Conservation (phyloP, 2,113 vertebrate species). For the Caloenas nicobarica region DNA sequence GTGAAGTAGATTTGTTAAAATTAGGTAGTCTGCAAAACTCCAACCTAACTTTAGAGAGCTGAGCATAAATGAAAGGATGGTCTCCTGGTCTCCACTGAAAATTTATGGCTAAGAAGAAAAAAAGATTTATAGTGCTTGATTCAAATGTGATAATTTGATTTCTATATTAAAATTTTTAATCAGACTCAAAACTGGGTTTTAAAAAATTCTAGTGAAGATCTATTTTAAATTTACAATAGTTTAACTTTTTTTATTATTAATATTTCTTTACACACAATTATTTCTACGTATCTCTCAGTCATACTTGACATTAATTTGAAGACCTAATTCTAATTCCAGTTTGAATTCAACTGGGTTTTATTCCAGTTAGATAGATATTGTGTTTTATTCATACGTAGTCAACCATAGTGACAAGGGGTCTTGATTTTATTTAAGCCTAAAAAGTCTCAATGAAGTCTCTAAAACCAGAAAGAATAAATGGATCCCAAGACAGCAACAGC, state of each 20-base stretch:
- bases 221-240: neutral
- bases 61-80: neutral
- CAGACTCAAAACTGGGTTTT: neutral
- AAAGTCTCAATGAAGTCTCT: neutral
- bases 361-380: neutral
- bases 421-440: neutral
- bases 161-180: neutral
- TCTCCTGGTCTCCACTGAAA: neutral
- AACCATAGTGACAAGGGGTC: neutral
- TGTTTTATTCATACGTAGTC: neutral
- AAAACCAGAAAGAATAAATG: neutral
- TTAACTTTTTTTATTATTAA: neutral
- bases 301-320: neutral
- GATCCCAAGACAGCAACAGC: neutral
- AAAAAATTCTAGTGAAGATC: neutral
- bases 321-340: neutral
- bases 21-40: neutral
- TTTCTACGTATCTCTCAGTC: neutral
- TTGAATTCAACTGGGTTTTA: neutral
- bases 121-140: neutral
- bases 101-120: neutral
- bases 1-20: neutral
- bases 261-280: rapidly evolving
- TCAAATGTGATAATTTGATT: neutral
- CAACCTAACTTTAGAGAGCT: neutral